These are phyloP conservation scores for Macaria notata DNA, from an alignment of 2,888 invertebrate genomes.

Conservation along the genomic window DNA sequence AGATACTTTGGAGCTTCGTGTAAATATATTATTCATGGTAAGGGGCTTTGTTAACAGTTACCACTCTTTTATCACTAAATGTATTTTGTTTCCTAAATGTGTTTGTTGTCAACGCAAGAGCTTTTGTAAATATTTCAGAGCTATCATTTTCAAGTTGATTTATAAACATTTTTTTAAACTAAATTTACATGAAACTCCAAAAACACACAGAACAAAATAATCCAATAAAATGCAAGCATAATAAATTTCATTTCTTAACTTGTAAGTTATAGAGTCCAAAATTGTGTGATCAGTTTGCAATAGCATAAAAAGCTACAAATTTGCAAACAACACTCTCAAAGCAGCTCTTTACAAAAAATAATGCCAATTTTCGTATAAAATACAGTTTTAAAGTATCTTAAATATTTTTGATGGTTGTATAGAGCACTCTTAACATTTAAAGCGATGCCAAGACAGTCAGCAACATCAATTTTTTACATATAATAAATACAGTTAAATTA, in stretches of 20 bases:
- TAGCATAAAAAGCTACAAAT: slow-evolving; percentile 64
- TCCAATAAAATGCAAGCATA: slow-evolving; percentile 66
- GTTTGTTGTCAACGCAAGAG: too few species aligned
- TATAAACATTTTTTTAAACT: too few species aligned
- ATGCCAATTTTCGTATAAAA: neutral
- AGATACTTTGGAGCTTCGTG: slow-evolving; percentile 47
- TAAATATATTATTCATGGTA: slow-evolving; percentile 26
- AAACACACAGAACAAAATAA: slow-evolving; percentile 54
- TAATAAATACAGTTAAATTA: slow-evolving; percentile 34
- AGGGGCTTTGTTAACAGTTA: too few species aligned
- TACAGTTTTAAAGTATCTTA: neutral
- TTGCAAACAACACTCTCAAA: slow-evolving; percentile 53
- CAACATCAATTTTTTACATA: slow-evolving; percentile 59
- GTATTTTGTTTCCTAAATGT: too few species aligned
- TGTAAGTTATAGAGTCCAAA: slow-evolving; percentile 56
- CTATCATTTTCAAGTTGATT: too few species aligned
- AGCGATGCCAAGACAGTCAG: slow-evolving; percentile 73
- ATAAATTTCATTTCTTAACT: slow-evolving; percentile 36
- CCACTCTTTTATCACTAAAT: too few species aligned
- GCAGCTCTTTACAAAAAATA: slow-evolving; percentile 54
- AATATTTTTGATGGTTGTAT: slow-evolving; percentile 40
- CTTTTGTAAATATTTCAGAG: too few species aligned
- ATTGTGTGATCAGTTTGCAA: slow-evolving; percentile 49
- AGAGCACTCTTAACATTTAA: slow-evolving; percentile 69
- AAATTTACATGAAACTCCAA: slow-evolving; percentile 50